phyloP scores from a whole-genome alignment of 92 coral and sea anemone genomes.

The Actinostola sp. region DNA sequence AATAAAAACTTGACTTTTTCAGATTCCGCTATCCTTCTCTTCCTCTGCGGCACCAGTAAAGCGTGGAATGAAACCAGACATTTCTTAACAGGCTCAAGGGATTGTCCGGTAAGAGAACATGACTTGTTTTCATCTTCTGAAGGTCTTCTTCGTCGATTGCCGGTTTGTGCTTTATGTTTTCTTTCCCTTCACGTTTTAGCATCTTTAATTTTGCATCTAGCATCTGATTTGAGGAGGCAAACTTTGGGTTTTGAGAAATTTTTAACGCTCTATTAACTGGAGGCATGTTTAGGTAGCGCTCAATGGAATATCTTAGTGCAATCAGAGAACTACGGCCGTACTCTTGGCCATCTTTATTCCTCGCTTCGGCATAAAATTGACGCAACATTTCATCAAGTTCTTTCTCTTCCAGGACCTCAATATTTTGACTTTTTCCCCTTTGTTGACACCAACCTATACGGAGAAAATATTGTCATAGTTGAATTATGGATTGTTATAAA shows the following conservation, averaged over 20 bases:
- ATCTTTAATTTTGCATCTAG: conserved; percentile 57
- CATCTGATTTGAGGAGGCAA: conserved; percentile 48
- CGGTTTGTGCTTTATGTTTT: conserved; percentile 51
- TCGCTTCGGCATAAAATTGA: conserved; percentile 59
- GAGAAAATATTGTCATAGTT: no score
- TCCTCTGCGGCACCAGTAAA: conserved; percentile 18
- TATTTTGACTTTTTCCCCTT: no score
- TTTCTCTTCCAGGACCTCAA: no score
- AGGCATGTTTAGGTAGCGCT: conserved; percentile 42
- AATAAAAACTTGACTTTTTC: conserved; percentile 45
- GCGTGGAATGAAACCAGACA: conserved; percentile 34
- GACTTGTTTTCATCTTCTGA: conserved; percentile 33
- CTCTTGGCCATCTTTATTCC: conserved; percentile 52
- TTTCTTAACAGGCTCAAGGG: conserved; percentile 28
- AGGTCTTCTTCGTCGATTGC: conserved; percentile 36
- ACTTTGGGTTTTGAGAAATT: conserved; percentile 30
- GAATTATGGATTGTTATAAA: no score
- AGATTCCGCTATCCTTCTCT: conserved; percentile 37
- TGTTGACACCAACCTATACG: conserved; percentile 19
- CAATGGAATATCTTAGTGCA: conserved; percentile 42
- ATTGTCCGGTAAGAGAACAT: no score
- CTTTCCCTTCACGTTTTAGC: conserved; percentile 12
- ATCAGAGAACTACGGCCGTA: conserved; percentile 46
- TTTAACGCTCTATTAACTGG: conserved; percentile 36
- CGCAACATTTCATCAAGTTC: no score